These are phyloP conservation scores for Trichopria drosophilae DNA, from an alignment of 2,888 invertebrate genomes.

Conservation along the genomic window DNA sequence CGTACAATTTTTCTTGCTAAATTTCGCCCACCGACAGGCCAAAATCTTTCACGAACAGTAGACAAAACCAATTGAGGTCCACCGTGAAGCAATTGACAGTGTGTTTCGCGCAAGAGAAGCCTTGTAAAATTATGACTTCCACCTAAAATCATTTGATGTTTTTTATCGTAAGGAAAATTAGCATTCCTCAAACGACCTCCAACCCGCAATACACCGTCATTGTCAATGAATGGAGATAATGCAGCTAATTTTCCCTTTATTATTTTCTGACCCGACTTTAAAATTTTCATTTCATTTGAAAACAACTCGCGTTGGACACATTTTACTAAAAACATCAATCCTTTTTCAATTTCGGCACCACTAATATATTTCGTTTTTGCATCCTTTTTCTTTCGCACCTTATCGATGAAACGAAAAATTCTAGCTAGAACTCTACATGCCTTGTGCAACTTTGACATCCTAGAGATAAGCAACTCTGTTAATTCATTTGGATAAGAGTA, in stretches of 20 bases:
- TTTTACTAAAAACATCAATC: neutral
- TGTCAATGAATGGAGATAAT: slow-evolving; percentile 21
- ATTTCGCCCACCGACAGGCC: slow-evolving; percentile 31
- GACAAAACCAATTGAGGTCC: slow-evolving; percentile 30
- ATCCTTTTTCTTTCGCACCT: too few species aligned
- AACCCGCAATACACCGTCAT: slow-evolving; percentile 22
- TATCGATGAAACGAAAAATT: too few species aligned
- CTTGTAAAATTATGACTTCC: slow-evolving; percentile 6
- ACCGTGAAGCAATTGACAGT: slow-evolving; percentile 28
- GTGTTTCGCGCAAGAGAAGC: slow-evolving; percentile 30
- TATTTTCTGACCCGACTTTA: too few species aligned
- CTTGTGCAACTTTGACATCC: too few species aligned
- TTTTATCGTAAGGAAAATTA: slow-evolving; percentile 2
- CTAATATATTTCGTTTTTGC: too few species aligned
- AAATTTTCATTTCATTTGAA: too few species aligned
- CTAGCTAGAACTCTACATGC: too few species aligned
- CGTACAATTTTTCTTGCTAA: slow-evolving; percentile 24
- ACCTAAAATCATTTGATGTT: slow-evolving; percentile 23
- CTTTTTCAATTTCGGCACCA: slow-evolving; percentile 8
- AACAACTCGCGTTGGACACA: neutral
- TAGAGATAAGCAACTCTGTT: too few species aligned
- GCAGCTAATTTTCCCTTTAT: slow-evolving; percentile 7
- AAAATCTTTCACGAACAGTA: slow-evolving; percentile 25
- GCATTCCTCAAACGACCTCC: slow-evolving; percentile 28
- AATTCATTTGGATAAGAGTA: too few species aligned